These are phyloP conservation scores for Nannoperca obscura DNA, from an alignment of 2,797 vertebrate genomes.

Conservation along the genomic window DNA sequence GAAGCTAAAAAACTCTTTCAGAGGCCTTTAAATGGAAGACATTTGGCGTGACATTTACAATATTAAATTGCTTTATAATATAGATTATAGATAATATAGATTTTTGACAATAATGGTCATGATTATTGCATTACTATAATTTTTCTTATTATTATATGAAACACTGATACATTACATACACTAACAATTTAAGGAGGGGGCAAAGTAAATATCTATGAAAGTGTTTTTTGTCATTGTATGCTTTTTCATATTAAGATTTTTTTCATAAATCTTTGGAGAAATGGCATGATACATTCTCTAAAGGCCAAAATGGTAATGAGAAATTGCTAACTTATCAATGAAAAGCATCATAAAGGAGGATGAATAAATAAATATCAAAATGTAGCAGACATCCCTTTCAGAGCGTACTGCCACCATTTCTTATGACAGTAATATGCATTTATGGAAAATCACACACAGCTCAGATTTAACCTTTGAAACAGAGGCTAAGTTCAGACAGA, in stretches of 20 bases:
- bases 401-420: not conserved
- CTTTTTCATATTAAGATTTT: not conserved
- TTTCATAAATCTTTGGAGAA: not conserved
- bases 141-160: no score
- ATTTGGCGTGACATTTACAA: not conserved
- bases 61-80: not conserved
- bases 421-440: constrained; percentile 17
- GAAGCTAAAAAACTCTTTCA: no score
- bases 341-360: not conserved
- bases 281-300: not conserved
- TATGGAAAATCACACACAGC: constrained; percentile 1
- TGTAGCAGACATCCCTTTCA: not conserved
- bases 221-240: not conserved
- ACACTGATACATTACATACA: not conserved
- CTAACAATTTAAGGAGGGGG: not conserved
- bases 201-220: not conserved
- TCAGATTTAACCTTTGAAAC: constrained; percentile 48
- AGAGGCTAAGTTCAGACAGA: constrained; percentile 28
- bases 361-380: not conserved
- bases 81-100: no score
- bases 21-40: not conserved
- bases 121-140: not conserved
- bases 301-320: constrained; percentile 6
- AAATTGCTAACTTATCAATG: not conserved
- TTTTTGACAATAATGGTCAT: not conserved